Evolutionary conservation across 2,888 invertebrate genomes (phyloP), one percentile per base, ranked within the genome.

Genomic region (Unio delphinus): DNA sequence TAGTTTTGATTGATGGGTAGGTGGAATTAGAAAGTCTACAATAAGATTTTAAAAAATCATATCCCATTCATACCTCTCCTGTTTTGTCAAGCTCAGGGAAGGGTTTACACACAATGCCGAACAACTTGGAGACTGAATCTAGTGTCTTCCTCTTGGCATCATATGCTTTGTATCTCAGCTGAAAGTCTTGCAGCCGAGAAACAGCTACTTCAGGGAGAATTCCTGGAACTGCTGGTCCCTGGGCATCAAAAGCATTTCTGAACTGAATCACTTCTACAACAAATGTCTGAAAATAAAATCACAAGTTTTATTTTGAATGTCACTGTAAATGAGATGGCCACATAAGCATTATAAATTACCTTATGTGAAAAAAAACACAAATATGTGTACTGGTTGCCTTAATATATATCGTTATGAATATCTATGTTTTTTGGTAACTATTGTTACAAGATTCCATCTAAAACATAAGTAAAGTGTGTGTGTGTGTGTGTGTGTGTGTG

Each of bases 231-330:
- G 86, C 84, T 2, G 90, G 89, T 30, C 90, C 89, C 76, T 89
- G 89, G 28, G 89, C 88, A 75, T 90, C 90, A 82, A 90, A 90
- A 0, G 88, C 86, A 83, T 90, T 90, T 57, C 90, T 80, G 81
- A 90, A 90, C 81, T 89, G 88, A 62, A 90, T 89, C 64, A 90
- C 90, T 76, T 90, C 90, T 55, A 90, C 90, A 26, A 90, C 89
- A 79, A 90, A 90, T 28, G 87, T 88, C 89, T 89, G 82, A 55
- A 82, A 80, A 30, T 55, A 69, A 18, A 65, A 23, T 30, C n/a
- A 61, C 61, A 67, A 26, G n/a, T 62, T 30, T n/a, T n/a, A 30
- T 11, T 30, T 26, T 28, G 8, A 30, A n/a, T 28, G 20, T 18
- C 45, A 45, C 45, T 45, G 45, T 45, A 45, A 45, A 15, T 45